Percentiles rank a stretch among this genome's conserved stretches.
phyloP scores from a whole-genome alignment of 2,888 invertebrate genomes.

The Acanthococcus lagerstroemiae region DNA sequence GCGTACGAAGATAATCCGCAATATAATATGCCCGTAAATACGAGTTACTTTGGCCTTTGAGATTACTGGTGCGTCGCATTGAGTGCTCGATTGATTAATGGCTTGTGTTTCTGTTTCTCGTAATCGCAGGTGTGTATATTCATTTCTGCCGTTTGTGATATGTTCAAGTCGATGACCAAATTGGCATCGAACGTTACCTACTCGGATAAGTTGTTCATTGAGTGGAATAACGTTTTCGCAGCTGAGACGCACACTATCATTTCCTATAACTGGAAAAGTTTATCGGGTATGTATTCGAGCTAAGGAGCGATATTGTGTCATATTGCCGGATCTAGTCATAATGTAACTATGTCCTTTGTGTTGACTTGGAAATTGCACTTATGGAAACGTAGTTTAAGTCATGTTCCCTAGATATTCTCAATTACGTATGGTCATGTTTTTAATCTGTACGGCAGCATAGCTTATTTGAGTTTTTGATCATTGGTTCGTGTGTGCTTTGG shows the following conservation, averaged over 20 bases:
- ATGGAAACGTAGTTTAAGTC: too few species aligned
- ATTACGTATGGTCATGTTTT: neutral
- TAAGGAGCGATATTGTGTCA: neutral
- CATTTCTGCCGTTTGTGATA: conserved; percentile 22
- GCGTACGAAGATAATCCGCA: conserved; percentile 17
- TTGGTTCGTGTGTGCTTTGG: too few species aligned
- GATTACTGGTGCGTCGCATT: neutral
- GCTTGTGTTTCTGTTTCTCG: neutral
- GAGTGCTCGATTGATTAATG: too few species aligned
- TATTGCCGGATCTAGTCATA: neutral
- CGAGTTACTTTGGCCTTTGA: neutral
- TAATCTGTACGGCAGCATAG: neutral
- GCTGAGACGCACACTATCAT: conserved; percentile 20
- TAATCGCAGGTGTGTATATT: conserved; percentile 14
- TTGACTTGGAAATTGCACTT: too few species aligned
- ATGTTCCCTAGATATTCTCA: neutral
- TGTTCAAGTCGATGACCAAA: conserved; percentile 26
- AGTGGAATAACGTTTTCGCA: conserved; percentile 29
- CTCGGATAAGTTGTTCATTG: conserved; percentile 22
- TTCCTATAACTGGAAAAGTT: conserved; percentile 20
- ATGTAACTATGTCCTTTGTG: neutral
- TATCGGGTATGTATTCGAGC: conserved; percentile 11
- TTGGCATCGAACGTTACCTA: conserved; percentile 25
- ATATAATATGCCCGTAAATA: conserved; percentile 26
- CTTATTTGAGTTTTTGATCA: too few species aligned